phyloP scores from a whole-genome alignment of 1,140 invertebrate genomes.

The Chlorops oryzae region DNA sequence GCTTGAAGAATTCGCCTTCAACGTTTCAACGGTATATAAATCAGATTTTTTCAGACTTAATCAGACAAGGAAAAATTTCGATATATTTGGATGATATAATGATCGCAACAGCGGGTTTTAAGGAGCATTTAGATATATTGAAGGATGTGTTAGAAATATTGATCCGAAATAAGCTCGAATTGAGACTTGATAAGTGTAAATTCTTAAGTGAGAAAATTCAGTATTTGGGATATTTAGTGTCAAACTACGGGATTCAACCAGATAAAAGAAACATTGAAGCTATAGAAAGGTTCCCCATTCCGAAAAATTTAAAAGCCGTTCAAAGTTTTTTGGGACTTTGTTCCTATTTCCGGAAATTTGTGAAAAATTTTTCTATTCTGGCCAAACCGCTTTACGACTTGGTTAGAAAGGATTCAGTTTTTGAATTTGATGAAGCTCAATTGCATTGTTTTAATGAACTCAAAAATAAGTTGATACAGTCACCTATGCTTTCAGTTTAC shows the following conservation, averaged over 20 bases:
- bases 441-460: constrained; percentile 14
- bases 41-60: constrained; percentile 18
- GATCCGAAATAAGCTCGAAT: neutral
- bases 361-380: constrained; percentile 20
- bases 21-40: constrained; percentile 28
- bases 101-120: constrained; percentile 16
- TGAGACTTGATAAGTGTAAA: constrained; percentile 18
- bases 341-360: constrained; percentile 23
- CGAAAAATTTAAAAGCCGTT: constrained; percentile 15
- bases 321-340: constrained; percentile 22
- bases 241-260: constrained; percentile 26
- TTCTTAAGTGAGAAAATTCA: constrained; percentile 15
- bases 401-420: constrained; percentile 15
- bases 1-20: constrained; percentile 13
- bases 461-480: constrained; percentile 9
- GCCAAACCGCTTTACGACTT: constrained; percentile 23
- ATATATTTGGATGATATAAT: constrained; percentile 26
- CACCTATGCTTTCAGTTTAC: constrained; percentile 25
- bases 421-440: constrained; percentile 8
- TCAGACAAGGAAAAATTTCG: constrained; percentile 11
- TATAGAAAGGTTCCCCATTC: constrained; percentile 11
- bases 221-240: constrained; percentile 25
- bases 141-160: constrained; percentile 18
- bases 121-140: constrained; percentile 5
- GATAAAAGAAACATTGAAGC: constrained; percentile 25